These are phyloP conservation scores for Scolopax mira DNA, from an alignment of 2,113 vertebrate species.

Conservation along the genomic window DNA sequence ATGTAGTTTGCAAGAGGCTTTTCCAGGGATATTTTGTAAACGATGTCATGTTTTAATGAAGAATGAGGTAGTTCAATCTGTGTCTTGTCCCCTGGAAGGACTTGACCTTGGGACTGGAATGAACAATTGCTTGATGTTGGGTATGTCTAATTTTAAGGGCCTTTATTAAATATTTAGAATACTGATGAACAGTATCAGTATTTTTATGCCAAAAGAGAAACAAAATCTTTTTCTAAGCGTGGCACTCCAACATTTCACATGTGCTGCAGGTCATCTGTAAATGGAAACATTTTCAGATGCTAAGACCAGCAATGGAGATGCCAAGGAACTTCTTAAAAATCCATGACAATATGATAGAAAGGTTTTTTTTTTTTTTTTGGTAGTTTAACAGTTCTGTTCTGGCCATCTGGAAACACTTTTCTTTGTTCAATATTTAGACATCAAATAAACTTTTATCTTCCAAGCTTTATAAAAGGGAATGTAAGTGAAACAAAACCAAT, in stretches of 20 bases:
- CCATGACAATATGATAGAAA: background rate
- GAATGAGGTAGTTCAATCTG: background rate
- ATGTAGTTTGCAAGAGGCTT: background rate
- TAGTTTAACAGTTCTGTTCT: background rate
- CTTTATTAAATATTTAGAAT: background rate
- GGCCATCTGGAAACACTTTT: background rate
- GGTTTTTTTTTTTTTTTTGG: background rate
- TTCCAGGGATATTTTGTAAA: background rate
- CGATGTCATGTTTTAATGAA: accelerated
- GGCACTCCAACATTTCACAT: background rate
- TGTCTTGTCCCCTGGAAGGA: background rate
- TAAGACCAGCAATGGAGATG: background rate
- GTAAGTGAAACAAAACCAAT: background rate
- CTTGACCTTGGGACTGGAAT: background rate
- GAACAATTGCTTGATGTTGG: background rate
- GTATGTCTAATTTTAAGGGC: background rate
- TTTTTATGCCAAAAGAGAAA: background rate
- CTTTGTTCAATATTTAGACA: background rate
- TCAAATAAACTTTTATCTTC: background rate
- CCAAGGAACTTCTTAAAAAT: background rate
- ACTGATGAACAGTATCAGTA: background rate
- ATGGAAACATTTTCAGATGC: background rate
- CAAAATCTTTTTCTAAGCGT: background rate
- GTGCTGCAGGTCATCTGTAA: background rate
- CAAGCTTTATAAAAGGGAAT: background rate